Percentiles rank a stretch among this genome's conserved stretches.
Evolutionary conservation across 2,113 vertebrate species (phyloP).

Genomic region (Columba livia): DNA sequence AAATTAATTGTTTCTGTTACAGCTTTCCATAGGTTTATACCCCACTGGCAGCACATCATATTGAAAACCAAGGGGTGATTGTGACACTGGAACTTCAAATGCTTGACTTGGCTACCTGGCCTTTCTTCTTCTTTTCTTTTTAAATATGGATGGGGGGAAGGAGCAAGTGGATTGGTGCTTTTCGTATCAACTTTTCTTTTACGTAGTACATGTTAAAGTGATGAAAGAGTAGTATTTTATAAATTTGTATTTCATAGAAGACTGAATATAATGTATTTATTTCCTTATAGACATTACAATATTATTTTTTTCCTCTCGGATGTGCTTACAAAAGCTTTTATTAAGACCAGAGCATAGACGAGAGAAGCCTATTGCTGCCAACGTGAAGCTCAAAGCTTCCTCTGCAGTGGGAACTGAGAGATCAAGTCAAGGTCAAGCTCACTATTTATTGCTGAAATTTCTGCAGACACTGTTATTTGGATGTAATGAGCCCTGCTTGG

Average conservation of each 20-base stretch:
- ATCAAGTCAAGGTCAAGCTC: conserved; percentile 58
- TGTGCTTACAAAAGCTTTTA: not conserved
- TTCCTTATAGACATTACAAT: not conserved
- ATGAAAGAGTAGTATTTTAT: not conserved
- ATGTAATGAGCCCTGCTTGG: conserved; percentile 58
- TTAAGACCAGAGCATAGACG: not conserved
- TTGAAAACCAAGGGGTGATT: not conserved
- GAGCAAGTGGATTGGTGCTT: not conserved
- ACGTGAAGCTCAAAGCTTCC: conserved; percentile 48
- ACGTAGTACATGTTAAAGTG: not conserved
- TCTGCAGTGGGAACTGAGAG: conserved; percentile 46
- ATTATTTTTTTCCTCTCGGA: not conserved
- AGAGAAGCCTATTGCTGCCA: not conserved
- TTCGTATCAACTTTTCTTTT: not conserved
- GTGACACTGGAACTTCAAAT: not conserved
- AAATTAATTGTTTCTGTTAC: fast-evolving
- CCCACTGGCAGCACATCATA: not conserved
- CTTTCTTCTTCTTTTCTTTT: not conserved
- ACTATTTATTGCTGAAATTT: conserved; percentile 63
- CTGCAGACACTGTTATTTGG: conserved; percentile 61
- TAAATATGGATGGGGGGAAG: not conserved
- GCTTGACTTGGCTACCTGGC: not conserved
- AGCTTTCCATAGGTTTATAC: not conserved
- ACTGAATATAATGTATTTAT: not conserved
- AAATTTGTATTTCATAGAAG: not conserved